Evolutionary conservation across 2,888 invertebrate species (phyloP), one percentile per base, ranked within the genome.

Genomic region (Anodontia alba): DNA sequence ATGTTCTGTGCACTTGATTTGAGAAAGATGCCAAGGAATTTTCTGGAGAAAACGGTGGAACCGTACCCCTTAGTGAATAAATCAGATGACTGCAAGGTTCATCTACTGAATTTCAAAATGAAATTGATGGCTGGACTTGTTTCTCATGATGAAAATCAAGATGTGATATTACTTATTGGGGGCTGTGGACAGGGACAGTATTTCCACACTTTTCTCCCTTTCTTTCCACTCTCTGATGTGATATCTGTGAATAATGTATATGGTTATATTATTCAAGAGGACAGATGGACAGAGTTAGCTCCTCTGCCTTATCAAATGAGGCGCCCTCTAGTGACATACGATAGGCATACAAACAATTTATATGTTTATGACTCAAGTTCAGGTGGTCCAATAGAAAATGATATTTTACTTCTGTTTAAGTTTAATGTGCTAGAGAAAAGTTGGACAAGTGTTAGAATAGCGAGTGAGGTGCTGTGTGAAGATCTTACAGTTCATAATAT

Each of bases 261-360:
- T 69, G 90, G 89, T 7, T 91, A 90, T 74, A 80, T 91, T 10
- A 73, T 89, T 12, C 76, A 77, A 20, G 91, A 91, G 70, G 82
- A 90, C 43, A 78, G 90, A 26, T 91, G 91, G 91, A 87, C 88
- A 26, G 86, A 90, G 83, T 79, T 91, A 51, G 88, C 90, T 42
- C 87, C 90, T 51, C 78, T 91, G 62, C 91, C 91, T 15, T 84
- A 83, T 67, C 76, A 86, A 43, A 90, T 91, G 84, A 54, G 83
- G 43, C 78, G 78, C 15, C 90, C 90, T 2, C 57, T 88, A 17
- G 79, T 90, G 38, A 83, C 88, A 1, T 86, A 83, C 66, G 84
- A 87, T 57, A 71, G 78, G 12, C 70, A 71, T 15, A 83, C 80
- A 12, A 84, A 82, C 70, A 66, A 67, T 38, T 46, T 91, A 73